Evolutionary conservation across 1,140 invertebrate species (phyloP).

Genomic region (Euura lappo): DNA sequence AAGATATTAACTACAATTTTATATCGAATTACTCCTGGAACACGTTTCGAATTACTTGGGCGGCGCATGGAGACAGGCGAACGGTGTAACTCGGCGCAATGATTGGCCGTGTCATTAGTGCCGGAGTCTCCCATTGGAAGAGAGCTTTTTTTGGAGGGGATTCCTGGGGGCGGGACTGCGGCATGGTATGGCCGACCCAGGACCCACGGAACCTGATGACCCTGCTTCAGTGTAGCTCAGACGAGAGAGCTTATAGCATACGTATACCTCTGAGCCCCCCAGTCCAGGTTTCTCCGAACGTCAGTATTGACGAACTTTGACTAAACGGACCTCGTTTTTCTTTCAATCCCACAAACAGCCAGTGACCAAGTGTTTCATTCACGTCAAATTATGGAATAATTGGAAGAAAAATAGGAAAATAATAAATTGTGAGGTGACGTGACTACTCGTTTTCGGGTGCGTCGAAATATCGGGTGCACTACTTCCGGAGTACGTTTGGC

Average conservation of each 20-base stretch:
- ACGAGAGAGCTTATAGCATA: conserved; percentile 20
- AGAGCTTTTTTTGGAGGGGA: conserved; percentile 21
- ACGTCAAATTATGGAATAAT: too few relatives aligned
- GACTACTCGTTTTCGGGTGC: too few relatives aligned
- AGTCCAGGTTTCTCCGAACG: too few relatives aligned
- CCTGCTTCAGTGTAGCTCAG: conserved; percentile 19
- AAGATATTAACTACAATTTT: conserved; percentile 64
- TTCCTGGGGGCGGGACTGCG: conserved; percentile 41
- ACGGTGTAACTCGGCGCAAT: conserved; percentile 27
- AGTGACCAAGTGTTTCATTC: too few relatives aligned
- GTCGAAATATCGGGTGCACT: too few relatives aligned
- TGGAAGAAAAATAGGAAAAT: too few relatives aligned
- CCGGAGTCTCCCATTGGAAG: neutral
- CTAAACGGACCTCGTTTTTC: too few relatives aligned
- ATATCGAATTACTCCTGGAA: conserved; percentile 62
- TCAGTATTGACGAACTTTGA: too few relatives aligned
- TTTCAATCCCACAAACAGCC: too few relatives aligned
- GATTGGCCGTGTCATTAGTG: conserved; percentile 40
- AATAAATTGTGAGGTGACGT: too few relatives aligned
- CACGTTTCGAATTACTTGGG: conserved; percentile 61
- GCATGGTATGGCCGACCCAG: conserved; percentile 55
- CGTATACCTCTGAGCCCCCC: neutral
- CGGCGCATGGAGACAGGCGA: conserved; percentile 38
- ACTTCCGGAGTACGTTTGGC: too few relatives aligned
- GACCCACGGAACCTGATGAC: conserved; percentile 8